phyloP scores from a whole-genome alignment of 2,113 vertebrate species.

The Zapornia atra region DNA sequence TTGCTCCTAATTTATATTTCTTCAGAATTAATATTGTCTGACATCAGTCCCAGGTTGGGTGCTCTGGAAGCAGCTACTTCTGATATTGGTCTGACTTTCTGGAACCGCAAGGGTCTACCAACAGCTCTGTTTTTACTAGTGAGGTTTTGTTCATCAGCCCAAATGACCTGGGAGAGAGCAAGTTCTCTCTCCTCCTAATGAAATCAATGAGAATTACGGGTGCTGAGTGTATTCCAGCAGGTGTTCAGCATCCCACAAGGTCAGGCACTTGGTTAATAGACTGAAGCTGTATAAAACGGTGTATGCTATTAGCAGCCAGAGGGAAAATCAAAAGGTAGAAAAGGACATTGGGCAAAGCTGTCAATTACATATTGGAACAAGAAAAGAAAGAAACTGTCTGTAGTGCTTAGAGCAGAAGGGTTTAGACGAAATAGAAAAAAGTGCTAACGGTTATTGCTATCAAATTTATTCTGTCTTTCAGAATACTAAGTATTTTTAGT shows the following conservation, averaged over 20 bases:
- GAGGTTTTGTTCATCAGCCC: background rate
- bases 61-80: background rate
- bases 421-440: slow-evolving; percentile 2
- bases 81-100: background rate
- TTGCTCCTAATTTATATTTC: background rate
- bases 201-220: slow-evolving; percentile 55
- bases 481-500: slow-evolving; percentile 12
- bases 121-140: background rate
- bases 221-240: slow-evolving; percentile 38
- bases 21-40: background rate
- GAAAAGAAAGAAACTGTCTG: slow-evolving; percentile 29
- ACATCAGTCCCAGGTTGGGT: background rate
- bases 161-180: slow-evolving; percentile 14
- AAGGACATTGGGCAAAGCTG: slow-evolving; percentile 30
- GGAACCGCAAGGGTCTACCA: background rate
- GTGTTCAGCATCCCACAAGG: slow-evolving; percentile 43
- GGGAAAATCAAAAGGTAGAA: slow-evolving; percentile 45
- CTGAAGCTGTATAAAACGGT: slow-evolving; percentile 42
- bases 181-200: slow-evolving; percentile 22
- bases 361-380: slow-evolving; percentile 45
- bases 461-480: background rate
- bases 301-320: slow-evolving; percentile 40
- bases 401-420: slow-evolving; percentile 1
- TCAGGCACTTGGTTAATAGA: slow-evolving; percentile 59
- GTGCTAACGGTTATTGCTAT: background rate